Percentiles rank a stretch among this genome's conserved stretches.
Evolutionary conservation across 2,113 vertebrate species (phyloP).

Genomic region (Octodon degus): DNA sequence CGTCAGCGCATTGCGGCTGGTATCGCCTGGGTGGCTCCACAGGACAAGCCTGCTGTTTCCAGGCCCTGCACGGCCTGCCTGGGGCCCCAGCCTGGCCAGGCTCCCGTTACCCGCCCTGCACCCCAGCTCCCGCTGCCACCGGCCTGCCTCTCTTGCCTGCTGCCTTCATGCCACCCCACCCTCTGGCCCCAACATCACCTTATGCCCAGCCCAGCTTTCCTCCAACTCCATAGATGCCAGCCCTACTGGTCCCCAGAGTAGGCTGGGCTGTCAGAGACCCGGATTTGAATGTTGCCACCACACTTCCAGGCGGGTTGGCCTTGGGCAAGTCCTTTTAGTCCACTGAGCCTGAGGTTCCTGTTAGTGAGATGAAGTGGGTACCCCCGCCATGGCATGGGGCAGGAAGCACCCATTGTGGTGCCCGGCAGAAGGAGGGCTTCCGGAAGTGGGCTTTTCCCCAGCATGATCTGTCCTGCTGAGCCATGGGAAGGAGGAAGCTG

Average conservation of each 20-base stretch:
- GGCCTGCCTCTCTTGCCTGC: not conserved
- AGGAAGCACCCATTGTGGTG: not conserved
- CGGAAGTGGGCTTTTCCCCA: not conserved
- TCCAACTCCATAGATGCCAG: slow-evolving; percentile 87
- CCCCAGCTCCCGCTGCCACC: not conserved
- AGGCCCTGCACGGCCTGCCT: slow-evolving; percentile 41
- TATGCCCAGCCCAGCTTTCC: slow-evolving; percentile 80
- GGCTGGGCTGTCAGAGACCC: not conserved
- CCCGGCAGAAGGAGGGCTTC: not conserved
- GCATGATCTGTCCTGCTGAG: slow-evolving; percentile 22
- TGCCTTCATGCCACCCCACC: not conserved
- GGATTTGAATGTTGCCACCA: not conserved
- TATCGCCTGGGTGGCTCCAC: slow-evolving; percentile 20
- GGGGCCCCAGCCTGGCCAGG: slow-evolving; percentile 38
- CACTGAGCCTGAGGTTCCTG: slow-evolving; percentile 6
- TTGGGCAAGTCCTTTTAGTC: slow-evolving; percentile 9
- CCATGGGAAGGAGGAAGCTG: slow-evolving; percentile 40
- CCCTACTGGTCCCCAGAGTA: slow-evolving; percentile 76
- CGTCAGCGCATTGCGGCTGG: not conserved
- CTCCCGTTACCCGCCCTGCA: slow-evolving; percentile 62
- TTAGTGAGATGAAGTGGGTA: not conserved
- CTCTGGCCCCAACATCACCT: slow-evolving; percentile 63
- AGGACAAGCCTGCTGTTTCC: slow-evolving; percentile 29
- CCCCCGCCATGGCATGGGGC: fast-evolving
- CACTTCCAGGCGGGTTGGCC: not conserved